These are phyloP conservation scores for Temnothorax curvispinosus DNA, from an alignment of 1,140 invertebrate species.

Conservation along the genomic window DNA sequence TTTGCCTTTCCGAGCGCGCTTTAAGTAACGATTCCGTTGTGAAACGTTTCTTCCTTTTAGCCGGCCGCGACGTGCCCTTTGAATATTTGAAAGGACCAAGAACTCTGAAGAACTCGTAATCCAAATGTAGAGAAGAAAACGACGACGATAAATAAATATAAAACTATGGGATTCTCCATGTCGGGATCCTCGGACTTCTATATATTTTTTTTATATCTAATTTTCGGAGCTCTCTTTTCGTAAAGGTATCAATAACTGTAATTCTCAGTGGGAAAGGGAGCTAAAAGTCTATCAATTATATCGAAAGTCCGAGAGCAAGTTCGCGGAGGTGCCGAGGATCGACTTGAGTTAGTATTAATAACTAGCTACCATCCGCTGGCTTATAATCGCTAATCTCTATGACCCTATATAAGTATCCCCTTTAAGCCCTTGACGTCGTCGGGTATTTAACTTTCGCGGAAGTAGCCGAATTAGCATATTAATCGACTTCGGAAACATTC, in stretches of 20 bases:
- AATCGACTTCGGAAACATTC: conserved; percentile 68
- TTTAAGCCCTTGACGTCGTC: conserved; percentile 65
- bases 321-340: conserved; percentile 14
- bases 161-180: not conserved
- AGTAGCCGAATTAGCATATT: conserved; percentile 67
- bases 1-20: conserved; percentile 41
- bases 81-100: conserved; percentile 42
- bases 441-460: conserved; percentile 65
- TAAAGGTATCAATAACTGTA: not conserved
- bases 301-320: conserved; percentile 10
- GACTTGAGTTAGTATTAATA: conserved; percentile 61
- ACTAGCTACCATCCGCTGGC: conserved; percentile 44
- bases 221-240: not conserved
- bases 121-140: not conserved
- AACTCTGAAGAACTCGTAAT: not conserved
- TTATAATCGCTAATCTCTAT: conserved; percentile 68
- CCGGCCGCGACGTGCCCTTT: not conserved
- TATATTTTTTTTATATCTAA: not conserved
- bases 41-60: conserved; percentile 33
- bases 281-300: conserved; percentile 44
- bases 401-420: conserved; percentile 61
- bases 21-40: conserved; percentile 52
- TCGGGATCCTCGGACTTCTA: not conserved
- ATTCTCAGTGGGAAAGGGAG: not conserved
- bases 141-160: conserved; percentile 41